Conservation (phyloP, 2,797 vertebrate genomes). For the Nyctalus aviator region DNA sequence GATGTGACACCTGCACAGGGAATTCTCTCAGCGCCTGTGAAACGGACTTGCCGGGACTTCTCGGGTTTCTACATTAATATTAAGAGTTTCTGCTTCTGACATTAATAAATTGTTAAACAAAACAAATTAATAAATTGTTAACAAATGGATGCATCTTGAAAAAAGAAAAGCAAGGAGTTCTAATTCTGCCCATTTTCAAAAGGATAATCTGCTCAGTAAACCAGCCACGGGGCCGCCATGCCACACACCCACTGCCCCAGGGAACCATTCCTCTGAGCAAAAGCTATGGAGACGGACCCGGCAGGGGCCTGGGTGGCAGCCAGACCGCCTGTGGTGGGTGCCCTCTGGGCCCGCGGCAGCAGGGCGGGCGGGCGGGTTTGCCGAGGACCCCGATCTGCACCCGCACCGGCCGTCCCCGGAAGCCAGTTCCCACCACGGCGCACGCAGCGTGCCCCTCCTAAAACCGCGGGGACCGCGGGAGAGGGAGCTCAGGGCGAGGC, state of each 20-base stretch:
- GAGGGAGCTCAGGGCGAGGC: too few species aligned
- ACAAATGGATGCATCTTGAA: background rate
- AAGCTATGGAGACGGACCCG: background rate
- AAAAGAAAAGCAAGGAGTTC: background rate
- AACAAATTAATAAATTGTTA: too few species aligned
- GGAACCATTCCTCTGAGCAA: background rate
- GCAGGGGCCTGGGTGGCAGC: background rate
- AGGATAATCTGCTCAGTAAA: background rate
- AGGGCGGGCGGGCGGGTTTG: background rate
- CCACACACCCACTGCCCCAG: background rate
- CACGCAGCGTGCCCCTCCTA: background rate
- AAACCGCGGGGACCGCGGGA: background rate
- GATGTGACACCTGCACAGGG: background rate
- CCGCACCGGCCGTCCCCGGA: background rate
- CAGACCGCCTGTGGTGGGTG: background rate
- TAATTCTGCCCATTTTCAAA: background rate
- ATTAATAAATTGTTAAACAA: background rate
- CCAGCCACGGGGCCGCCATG: background rate
- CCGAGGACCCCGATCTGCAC: background rate
- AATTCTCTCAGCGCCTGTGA: background rate
- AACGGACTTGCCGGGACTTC: background rate
- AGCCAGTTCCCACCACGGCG: background rate
- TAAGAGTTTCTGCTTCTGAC: background rate
- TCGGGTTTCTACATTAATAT: conserved; percentile 16
- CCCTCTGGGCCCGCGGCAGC: background rate